Conservation (phyloP, 2,113 vertebrate genomes). For the Istiophorus platypterus region DNA sequence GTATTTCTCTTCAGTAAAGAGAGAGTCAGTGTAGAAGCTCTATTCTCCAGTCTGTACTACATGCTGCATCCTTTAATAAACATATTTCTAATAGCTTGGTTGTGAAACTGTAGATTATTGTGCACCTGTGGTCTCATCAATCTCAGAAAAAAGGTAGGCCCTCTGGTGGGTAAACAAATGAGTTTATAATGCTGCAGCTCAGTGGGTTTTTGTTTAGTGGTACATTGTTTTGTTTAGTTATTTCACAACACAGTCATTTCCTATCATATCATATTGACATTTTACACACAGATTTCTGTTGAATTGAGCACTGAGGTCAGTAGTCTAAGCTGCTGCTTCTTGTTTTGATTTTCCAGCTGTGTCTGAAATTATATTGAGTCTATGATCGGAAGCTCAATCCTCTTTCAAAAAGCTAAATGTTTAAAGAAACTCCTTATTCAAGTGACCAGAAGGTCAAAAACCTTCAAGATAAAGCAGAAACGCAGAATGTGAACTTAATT, state of each 20-base stretch:
- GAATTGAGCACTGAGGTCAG: not conserved
- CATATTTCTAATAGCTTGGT: conserved; percentile 1
- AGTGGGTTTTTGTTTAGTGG: not conserved
- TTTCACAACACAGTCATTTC: not conserved
- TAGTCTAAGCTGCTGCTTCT: not conserved
- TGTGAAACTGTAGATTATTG: conserved; percentile 4
- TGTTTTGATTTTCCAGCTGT: not conserved
- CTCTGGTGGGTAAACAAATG: not conserved
- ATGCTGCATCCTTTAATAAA: not conserved
- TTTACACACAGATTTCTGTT: not conserved
- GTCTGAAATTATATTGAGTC: not conserved
- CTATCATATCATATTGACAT: not conserved
- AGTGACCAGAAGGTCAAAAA: not conserved
- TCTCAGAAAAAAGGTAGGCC: not conserved
- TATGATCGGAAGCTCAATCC: not conserved
- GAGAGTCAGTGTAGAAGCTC: not conserved
- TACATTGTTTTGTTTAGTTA: not conserved
- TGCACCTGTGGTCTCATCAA: conserved; percentile 9
- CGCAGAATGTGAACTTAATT: not conserved
- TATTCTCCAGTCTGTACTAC: not conserved
- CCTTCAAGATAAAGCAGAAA: not conserved
- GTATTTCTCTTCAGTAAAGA: conserved; percentile 7
- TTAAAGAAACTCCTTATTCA: not conserved
- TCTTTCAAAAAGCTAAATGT: not conserved
- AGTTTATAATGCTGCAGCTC: not conserved